Evolutionary conservation across 2,113 vertebrate species (phyloP).

Genomic region (Rhea pennata): DNA sequence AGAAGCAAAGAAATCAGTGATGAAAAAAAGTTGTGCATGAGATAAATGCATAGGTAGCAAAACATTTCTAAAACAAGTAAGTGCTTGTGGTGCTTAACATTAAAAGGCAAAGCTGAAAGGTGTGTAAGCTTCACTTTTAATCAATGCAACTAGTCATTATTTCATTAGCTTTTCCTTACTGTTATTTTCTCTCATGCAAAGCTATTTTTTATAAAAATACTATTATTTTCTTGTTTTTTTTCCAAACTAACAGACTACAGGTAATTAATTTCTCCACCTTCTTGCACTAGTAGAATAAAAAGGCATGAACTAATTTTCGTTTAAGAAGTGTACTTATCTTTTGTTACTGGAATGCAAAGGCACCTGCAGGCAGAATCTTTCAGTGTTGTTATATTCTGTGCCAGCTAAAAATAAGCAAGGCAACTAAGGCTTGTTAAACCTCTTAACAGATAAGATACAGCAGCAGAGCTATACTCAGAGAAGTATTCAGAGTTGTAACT

Average conservation of each 20-base stretch:
- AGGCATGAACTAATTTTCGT: not conserved
- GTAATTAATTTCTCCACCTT: not conserved
- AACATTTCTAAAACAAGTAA: not conserved
- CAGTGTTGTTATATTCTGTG: not conserved
- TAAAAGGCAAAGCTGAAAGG: not conserved
- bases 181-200: not conserved
- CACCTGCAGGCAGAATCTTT: not conserved
- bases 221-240: not conserved
- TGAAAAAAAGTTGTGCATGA: not conserved
- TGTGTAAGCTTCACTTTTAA: not conserved
- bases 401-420: constrained; percentile 63
- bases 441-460: constrained; percentile 59
- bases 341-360: not conserved
- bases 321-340: not conserved
- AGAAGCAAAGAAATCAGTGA: not conserved
- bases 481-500: not conserved
- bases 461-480: not conserved
- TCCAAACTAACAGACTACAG: not conserved
- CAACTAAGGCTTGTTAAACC: constrained; percentile 57
- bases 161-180: not conserved
- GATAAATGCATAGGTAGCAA: not conserved
- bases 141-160: not conserved
- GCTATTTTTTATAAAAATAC: not conserved
- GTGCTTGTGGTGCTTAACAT: not conserved
- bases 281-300: not conserved